Evolutionary conservation across 35 echinoderm and acorn worm species (phyloP).

Genomic region (Apostichopus japonicus): DNA sequence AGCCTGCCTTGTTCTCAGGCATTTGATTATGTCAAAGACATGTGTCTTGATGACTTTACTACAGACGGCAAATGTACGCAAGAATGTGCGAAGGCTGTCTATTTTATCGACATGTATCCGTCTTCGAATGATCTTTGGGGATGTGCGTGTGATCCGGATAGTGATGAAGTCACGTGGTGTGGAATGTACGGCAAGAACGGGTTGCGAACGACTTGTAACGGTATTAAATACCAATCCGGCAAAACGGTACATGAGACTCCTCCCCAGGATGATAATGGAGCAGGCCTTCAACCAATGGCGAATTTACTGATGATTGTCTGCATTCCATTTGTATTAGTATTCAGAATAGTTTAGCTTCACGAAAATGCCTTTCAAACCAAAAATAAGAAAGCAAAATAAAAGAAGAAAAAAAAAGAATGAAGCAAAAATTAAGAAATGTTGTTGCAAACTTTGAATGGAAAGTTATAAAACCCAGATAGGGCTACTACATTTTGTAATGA

Average conservation of each 20-base stretch:
- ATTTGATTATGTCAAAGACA: neutral
- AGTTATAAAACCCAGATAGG: no score
- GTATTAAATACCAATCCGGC: neutral
- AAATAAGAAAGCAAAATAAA: neutral
- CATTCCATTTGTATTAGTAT: neutral
- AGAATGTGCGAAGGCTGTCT: neutral
- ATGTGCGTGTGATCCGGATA: neutral
- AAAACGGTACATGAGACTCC: neutral
- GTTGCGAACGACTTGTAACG: neutral
- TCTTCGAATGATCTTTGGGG: neutral
- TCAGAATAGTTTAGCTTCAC: neutral
- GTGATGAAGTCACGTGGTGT: constrained; percentile 26
- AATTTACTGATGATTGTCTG: neutral
- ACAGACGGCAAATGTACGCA: neutral
- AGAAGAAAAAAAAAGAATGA: no score
- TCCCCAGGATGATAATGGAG: neutral
- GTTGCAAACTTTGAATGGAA: no score
- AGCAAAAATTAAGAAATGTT: no score
- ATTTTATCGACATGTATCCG: neutral
- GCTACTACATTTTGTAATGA: no score
- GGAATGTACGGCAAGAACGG: constrained; percentile 10
- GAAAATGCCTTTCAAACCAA: neutral
- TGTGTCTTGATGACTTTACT: constrained; percentile 1
- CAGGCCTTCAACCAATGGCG: neutral
- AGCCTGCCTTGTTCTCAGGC: neutral